A percentile compares a stretch with the other conserved stretches of the same genome.
phyloP scores from a whole-genome alignment of 2,888 invertebrate genomes.

The Hoplodrina ambigua region DNA sequence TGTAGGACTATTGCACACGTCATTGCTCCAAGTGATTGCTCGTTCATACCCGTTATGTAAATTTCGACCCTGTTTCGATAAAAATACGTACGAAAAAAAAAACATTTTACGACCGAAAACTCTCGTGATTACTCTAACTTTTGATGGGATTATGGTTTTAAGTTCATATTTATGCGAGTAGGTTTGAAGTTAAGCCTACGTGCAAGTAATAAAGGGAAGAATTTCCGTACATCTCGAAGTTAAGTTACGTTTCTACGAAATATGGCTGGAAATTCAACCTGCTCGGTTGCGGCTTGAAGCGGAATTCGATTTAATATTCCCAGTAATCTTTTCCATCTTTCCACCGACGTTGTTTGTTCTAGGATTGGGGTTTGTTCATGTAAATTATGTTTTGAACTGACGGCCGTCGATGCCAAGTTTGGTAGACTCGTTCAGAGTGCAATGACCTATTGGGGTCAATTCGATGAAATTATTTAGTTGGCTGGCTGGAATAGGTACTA shows the following conservation, averaged over 20 bases:
- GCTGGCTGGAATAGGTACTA: constrained; percentile 9
- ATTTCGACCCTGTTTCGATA: constrained; percentile 60
- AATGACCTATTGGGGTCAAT: constrained; percentile 30
- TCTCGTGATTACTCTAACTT: constrained; percentile 63
- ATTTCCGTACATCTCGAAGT: constrained; percentile 16
- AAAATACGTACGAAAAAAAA: constrained; percentile 38
- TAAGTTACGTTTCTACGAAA: constrained; percentile 19
- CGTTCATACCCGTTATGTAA: constrained; percentile 57
- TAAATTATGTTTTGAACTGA: constrained; percentile 54
- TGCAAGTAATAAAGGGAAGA: constrained; percentile 29
- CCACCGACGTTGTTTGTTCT: constrained; percentile 45
- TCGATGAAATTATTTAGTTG: constrained; percentile 16
- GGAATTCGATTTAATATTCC: constrained; percentile 44
- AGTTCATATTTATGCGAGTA: constrained; percentile 63
- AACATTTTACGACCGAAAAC: constrained; percentile 62
- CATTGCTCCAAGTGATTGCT: constrained; percentile 47
- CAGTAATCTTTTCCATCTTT: constrained; percentile 56
- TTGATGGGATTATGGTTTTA: constrained; percentile 62
- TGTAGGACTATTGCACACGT: constrained; percentile 52
- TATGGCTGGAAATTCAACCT: constrained; percentile 24
- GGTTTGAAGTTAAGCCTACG: constrained; percentile 28
- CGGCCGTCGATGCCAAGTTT: constrained; percentile 56
- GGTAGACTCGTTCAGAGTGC: constrained; percentile 23
- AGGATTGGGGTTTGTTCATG: constrained; percentile 41
- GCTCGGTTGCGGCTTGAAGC: constrained; percentile 15